phyloP scores from a whole-genome alignment of 2,888 invertebrate species.

The Nomada hirtipes region DNA sequence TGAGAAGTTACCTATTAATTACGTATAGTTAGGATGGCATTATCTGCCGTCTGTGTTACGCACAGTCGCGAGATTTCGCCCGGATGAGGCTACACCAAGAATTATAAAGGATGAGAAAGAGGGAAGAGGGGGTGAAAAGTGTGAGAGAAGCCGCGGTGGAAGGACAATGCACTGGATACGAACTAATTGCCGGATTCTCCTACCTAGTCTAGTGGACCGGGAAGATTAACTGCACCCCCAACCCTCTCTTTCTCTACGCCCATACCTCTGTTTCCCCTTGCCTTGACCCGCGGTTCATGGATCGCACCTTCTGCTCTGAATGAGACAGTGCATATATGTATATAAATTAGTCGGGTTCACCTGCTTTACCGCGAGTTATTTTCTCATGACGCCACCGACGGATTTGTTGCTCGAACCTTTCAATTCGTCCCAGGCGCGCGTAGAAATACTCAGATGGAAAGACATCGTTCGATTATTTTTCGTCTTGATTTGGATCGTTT shows the following conservation, averaged over 20 bases:
- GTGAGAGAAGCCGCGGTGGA: conserved; percentile 46
- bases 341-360: conserved; percentile 66
- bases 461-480: too few species aligned
- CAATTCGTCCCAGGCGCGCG: not conserved
- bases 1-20: conserved; percentile 60
- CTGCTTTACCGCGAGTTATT: conserved; percentile 46
- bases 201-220: conserved; percentile 79
- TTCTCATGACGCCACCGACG: conserved; percentile 47
- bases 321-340: conserved; percentile 61
- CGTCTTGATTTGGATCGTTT: too few species aligned
- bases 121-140: too few species aligned
- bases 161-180: conserved; percentile 78
- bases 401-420: conserved; percentile 49
- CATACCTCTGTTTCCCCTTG: conserved; percentile 57
- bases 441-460: too few species aligned
- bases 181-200: conserved; percentile 82
- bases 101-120: conserved; percentile 59
- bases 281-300: conserved; percentile 27
- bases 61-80: conserved; percentile 62
- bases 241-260: conserved; percentile 46
- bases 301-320: conserved; percentile 30
- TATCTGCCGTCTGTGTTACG: conserved; percentile 58
- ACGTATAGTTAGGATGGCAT: conserved; percentile 64
- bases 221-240: conserved; percentile 79
- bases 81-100: conserved; percentile 68